A percentile compares a stretch with the other conserved stretches of the same genome.
Evolutionary conservation across 2,113 vertebrate species (phyloP).

Genomic region (Tonatia bakeri): DNA sequence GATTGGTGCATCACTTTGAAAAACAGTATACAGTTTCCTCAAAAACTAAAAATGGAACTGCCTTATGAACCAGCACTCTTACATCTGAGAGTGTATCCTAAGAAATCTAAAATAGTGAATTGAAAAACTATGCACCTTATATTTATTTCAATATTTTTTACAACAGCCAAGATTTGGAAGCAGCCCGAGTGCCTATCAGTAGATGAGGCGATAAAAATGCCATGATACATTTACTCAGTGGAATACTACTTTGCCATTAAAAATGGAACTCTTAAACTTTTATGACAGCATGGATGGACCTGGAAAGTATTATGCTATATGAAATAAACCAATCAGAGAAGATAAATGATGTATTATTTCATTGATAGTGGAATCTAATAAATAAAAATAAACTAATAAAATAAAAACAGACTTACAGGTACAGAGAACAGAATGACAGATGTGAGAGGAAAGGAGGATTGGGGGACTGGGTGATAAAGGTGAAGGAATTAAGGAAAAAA

Average conservation of each 20-base stretch:
- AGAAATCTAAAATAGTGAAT: not conserved
- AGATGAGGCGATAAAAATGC: no score
- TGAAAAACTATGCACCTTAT: not conserved
- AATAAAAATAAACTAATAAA: not conserved
- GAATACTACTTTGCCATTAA: not conserved
- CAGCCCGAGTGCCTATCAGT: not conserved
- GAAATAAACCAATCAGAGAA: not conserved
- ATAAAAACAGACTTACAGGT: not conserved
- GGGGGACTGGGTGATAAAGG: not conserved
- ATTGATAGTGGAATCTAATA: not conserved
- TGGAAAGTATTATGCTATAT: not conserved
- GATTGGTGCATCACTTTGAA: not conserved
- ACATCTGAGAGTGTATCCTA: not conserved
- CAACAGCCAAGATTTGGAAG: not conserved
- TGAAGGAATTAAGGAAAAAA: not conserved
- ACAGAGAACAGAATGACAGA: not conserved
- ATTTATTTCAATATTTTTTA: not conserved
- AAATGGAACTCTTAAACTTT: not conserved
- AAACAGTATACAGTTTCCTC: not conserved
- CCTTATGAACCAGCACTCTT: not conserved
- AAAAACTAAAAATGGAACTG: not conserved
- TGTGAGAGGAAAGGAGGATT: not conserved
- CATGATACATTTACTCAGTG: no score
- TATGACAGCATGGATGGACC: not conserved
- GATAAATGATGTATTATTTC: not conserved